Percentiles rank a stretch among this genome's conserved stretches.
These are phyloP conservation scores for Acipenser ruthenus DNA, from an alignment of 2,797 vertebrate genomes.

Conservation along the genomic window DNA sequence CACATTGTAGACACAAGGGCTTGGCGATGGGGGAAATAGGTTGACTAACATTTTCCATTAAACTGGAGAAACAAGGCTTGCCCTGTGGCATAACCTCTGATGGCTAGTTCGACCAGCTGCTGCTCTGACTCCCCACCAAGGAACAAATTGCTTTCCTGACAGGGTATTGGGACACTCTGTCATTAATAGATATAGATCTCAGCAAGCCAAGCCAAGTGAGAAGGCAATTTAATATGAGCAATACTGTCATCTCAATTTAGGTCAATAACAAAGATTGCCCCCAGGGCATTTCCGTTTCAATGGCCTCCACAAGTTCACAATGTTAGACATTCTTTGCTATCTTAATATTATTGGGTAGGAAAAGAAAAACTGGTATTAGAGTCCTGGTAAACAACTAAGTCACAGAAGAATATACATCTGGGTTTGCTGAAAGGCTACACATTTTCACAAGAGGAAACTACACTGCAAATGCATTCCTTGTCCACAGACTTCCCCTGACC, in stretches of 20 bases:
- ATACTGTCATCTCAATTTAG: constrained; percentile 73
- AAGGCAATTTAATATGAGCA: constrained; percentile 66
- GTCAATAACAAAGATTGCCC: constrained; percentile 62
- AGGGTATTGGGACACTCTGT: constrained; percentile 64
- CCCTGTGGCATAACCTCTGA: constrained; percentile 61
- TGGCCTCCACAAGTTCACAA: too few relatives aligned
- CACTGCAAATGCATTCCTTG: too few relatives aligned
- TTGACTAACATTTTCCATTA: constrained; percentile 60
- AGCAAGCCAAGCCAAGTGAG: constrained; percentile 57
- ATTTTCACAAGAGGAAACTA: too few relatives aligned
- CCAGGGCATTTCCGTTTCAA: constrained; percentile 30
- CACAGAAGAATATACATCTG: too few relatives aligned
- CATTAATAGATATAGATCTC: constrained; percentile 65
- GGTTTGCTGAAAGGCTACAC: too few relatives aligned
- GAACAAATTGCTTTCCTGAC: constrained; percentile 72
- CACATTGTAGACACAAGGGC: constrained; percentile 34
- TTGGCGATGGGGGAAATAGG: constrained; percentile 26
- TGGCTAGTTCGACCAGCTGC: constrained; percentile 65
- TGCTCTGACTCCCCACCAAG: constrained; percentile 54
- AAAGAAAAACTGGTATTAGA: too few relatives aligned
- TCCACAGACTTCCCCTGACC: too few relatives aligned
- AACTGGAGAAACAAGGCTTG: constrained; percentile 55
- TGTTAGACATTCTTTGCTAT: too few relatives aligned
- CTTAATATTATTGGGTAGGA: too few relatives aligned
- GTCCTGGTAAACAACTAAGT: too few relatives aligned